Base-by-base conservation (phyloP, 1,140 invertebrate genomes). In the Pseudomyrmex sp. region DNA sequence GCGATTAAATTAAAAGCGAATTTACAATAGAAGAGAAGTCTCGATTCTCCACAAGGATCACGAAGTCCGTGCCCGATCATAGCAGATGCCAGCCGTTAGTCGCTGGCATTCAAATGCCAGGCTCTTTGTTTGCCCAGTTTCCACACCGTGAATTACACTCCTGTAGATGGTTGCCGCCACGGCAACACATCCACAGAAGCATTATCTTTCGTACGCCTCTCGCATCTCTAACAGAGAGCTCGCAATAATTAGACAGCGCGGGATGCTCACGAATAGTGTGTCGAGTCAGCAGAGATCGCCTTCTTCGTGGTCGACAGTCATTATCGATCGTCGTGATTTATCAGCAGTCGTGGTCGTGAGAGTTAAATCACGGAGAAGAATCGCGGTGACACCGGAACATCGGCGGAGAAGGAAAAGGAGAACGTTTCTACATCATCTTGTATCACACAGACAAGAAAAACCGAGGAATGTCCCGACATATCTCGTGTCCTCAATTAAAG, bases 61-160 rank as follows among this genome's bases (percentile, higher is more conserved):
- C 87, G 86, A 89, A 88, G 68, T 23, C 72, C n/a, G 20, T 82
- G 75, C 65, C 61, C 75, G 86, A 82, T 88, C 86, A 52, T 82
- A 82, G 70, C 70, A 82, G 82, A 83, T 65, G 62, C 59, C 62
- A 82, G 23, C 52, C 46, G 59, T 61, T 35, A 80, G 63, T 85
- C 83, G 75, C 74, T 90, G 90, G 90, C 90, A 91, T 91, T 91
- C 88, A 89, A 91, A 91, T 91, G 90, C 88, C 90, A 91, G 82
- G 35, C 68, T 91, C 90, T 91, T 91, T 91, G 90, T 90, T 90
- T 62, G 80, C 89, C 35, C 52, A 23, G 83, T 77, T 85, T 85
- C 82, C 66, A 87, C 54, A 23, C 20, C 15, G n/a, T 54, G 76
- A 74, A 89, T 85, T 87, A 86, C 80, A 74, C 79, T 75, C 69